A percentile compares a stretch with the other conserved stretches of the same genome.
phyloP scores from a whole-genome alignment of 2,113 vertebrate genomes.

The Oriolus oriolus region DNA sequence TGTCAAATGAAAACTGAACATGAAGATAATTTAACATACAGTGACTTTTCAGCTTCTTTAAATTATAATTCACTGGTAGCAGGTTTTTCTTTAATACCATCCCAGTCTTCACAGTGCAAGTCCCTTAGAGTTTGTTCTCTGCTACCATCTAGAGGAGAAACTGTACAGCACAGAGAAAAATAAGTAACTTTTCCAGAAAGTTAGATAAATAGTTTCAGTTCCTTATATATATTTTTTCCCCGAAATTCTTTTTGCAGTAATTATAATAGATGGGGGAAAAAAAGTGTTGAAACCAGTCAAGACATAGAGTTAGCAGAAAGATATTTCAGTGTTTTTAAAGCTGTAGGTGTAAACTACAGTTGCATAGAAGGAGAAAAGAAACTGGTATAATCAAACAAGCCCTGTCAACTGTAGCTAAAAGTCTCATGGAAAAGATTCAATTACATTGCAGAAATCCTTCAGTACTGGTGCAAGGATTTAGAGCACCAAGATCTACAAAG shows the following conservation, averaged over 20 bases:
- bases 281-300: not conserved
- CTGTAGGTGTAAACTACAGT: not conserved
- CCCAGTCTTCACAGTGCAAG: not conserved
- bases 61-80: not conserved
- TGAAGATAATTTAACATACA: not conserved
- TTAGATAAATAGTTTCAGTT: not conserved
- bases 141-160: constrained; percentile 55
- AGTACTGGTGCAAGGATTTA: not conserved
- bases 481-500: not conserved
- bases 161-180: not conserved
- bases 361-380: not conserved
- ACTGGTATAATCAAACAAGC: not conserved
- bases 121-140: constrained; percentile 44
- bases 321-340: not conserved
- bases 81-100: not conserved
- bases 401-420: not conserved
- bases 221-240: not conserved
- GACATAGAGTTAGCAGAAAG: not conserved
- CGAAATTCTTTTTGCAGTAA: not conserved
- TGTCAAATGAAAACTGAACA: not conserved
- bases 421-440: not conserved
- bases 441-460: not conserved
- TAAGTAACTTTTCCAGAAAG: not conserved
- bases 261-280: not conserved
- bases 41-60: not conserved